Conservation (phyloP, 1,140 invertebrate species). For the Leptinotarsa texana region DNA sequence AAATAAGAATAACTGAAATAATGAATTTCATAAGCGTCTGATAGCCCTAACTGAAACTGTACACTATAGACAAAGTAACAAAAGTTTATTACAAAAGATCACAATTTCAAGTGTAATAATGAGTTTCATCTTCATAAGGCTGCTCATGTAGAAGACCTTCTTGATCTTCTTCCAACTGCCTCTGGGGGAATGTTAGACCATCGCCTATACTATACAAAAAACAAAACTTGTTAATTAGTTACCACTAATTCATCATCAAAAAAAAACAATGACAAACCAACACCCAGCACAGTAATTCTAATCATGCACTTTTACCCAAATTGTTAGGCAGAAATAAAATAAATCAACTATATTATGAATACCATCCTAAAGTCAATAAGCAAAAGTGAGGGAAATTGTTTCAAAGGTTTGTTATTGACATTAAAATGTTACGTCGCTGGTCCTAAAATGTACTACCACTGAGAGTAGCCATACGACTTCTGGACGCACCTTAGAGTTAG, state of each 20-base stretch:
- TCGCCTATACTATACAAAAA: slow-evolving; percentile 76
- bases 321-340: too few species aligned
- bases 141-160: slow-evolving; percentile 67
- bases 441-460: too few species aligned
- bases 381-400: too few species aligned
- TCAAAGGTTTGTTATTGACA: too few species aligned
- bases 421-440: too few species aligned
- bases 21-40: neutral
- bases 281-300: neutral
- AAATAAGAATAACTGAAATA: neutral
- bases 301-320: too few species aligned
- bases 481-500: too few species aligned
- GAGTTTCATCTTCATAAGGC: slow-evolving; percentile 39
- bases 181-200: slow-evolving; percentile 82
- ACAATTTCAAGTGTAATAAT: slow-evolving; percentile 17
- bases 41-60: slow-evolving; percentile 1
- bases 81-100: neutral
- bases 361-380: too few species aligned
- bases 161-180: slow-evolving; percentile 78
- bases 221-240: neutral
- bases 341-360: too few species aligned
- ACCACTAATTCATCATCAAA: neutral
- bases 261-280: neutral
- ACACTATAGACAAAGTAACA: neutral
- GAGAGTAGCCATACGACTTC: too few species aligned